Evolutionary conservation across 2,888 invertebrate genomes (phyloP).

Genomic region (Morpho helenor): DNA sequence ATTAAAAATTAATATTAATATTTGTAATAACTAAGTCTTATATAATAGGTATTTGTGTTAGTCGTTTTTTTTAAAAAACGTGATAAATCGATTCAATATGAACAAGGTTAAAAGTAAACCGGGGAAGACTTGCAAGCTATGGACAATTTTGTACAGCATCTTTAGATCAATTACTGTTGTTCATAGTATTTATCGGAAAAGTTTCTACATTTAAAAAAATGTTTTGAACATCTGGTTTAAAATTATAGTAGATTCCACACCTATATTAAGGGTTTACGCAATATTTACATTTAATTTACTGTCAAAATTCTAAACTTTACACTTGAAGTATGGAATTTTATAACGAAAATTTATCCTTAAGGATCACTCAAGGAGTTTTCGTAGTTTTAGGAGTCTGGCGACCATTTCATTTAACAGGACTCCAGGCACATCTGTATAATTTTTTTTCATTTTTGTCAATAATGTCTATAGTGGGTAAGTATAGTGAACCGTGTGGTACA

Average conservation of each 20-base stretch:
- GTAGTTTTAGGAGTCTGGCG: constrained; percentile 23
- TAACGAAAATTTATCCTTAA: constrained; percentile 20
- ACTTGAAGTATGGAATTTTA: constrained; percentile 18
- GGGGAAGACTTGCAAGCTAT: no score
- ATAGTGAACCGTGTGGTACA: no score
- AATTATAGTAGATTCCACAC: constrained; percentile 1
- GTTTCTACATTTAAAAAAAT: background rate
- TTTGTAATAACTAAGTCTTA: no score
- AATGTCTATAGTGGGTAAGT: constrained; percentile 24
- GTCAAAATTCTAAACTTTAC: background rate
- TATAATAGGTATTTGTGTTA: no score
- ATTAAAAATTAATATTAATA: no score
- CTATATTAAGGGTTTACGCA: constrained; percentile 8
- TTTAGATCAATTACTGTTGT: no score
- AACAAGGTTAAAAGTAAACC: no score
- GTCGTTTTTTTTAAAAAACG: no score
- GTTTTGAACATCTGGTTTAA: constrained; percentile 8
- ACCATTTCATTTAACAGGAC: constrained; percentile 14
- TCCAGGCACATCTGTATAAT: constrained; percentile 12
- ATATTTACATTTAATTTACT: background rate
- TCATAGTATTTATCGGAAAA: no score
- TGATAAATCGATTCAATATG: no score
- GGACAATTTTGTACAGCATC: no score
- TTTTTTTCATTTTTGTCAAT: constrained; percentile 21
- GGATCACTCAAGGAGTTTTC: constrained; percentile 20